Conservation (phyloP, 2,113 vertebrate genomes). For the Cygnus atratus region DNA sequence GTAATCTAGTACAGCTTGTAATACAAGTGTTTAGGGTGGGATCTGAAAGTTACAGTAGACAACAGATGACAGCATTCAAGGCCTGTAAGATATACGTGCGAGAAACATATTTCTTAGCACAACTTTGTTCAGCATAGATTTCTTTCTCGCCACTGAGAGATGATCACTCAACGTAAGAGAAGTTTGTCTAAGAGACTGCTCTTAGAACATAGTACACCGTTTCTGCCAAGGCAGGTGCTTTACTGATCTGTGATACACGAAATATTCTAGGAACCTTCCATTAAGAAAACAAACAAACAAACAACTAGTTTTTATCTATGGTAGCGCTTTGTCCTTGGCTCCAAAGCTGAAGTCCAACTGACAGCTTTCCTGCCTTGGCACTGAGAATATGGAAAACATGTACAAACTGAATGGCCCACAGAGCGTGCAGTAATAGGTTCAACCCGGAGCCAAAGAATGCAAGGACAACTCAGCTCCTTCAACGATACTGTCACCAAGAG, state of each 20-base stretch:
- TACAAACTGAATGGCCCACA: too few species aligned
- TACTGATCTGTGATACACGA: not conserved
- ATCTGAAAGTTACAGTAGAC: not conserved
- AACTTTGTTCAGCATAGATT: not conserved
- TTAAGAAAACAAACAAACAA: not conserved
- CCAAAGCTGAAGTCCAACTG: not conserved
- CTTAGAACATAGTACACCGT: not conserved
- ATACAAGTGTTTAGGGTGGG: not conserved
- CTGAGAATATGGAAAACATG: not conserved
- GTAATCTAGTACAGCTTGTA: not conserved
- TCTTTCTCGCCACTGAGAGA: not conserved
- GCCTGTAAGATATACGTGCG: not conserved
- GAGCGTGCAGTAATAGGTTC: not conserved
- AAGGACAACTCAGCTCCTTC: not conserved
- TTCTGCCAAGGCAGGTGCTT: not conserved
- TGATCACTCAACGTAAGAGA: not conserved
- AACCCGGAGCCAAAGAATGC: not conserved
- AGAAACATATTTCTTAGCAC: not conserved
- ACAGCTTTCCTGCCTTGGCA: not conserved
- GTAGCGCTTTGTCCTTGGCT: not conserved
- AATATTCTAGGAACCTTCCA: not conserved
- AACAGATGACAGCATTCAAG: too few species aligned
- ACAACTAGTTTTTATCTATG: not conserved
- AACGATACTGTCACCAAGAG: fast-evolving
- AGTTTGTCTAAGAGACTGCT: not conserved